Evolutionary conservation across 2,113 vertebrate genomes (phyloP), one percentile per base, ranked within the genome.

Genomic region (Cariama cristata): DNA sequence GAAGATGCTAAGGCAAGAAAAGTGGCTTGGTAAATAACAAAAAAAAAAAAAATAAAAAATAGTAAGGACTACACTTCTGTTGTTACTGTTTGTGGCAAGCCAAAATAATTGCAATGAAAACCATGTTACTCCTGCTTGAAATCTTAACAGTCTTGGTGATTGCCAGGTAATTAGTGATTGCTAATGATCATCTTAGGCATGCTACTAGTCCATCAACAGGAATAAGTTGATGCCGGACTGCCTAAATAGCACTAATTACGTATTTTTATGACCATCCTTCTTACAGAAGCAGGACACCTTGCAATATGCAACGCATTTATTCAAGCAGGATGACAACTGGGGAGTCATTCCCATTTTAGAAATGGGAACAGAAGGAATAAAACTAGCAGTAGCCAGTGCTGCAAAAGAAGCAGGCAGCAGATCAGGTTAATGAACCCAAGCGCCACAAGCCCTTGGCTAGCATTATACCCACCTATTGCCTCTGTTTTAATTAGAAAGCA

Each of bases 71-170:
- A 42, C 28, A 32, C 3, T 75, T 67, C 19, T 21, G 6, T 38
- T 73, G 21, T 50, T 68, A 74, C 38, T 47, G 42, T 50, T 60
- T 24, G 12, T 59, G 50, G 75, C 60, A 93, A 92, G 84, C 30
- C 92, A 93, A 75, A 95, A 75, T 44, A 92, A 93, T 53, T 93
- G 38, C 47, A 44, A 44, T 26, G 47, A 83, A 96, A 79, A 79
- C 47, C 32, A 22, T 28, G 35, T 56, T 79, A 42, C 12, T 66
- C 33, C 28, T 66, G 52, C 68, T 81, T 79, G 35, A 93, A 97
- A 94, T 67, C 22, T 66, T 74, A 38, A 35, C 30, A 35, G 28
- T 24, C 27, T 85, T 77, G 11, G 35, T 52, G 23, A 75, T 80
- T 88, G 83, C n/a, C 60, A 88, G 13, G 30, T n/a, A 79, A 85